These are phyloP conservation scores for Podargus strigoides DNA, from an alignment of 2,797 vertebrate genomes.

Conservation along the genomic window DNA sequence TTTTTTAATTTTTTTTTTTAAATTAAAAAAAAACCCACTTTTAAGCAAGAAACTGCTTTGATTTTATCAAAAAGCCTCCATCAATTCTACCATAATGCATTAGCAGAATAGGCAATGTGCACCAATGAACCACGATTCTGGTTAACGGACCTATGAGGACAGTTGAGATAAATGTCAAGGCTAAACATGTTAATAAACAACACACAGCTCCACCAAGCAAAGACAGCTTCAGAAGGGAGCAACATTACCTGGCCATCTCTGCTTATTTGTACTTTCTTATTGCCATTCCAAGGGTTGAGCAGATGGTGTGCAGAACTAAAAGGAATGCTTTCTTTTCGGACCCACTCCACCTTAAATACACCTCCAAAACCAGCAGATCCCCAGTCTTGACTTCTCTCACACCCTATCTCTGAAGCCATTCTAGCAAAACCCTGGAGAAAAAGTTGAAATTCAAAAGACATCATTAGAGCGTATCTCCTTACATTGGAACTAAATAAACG, in stretches of 20 bases:
- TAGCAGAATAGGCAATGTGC: background rate
- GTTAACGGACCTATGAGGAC: background rate
- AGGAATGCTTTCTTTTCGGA: conserved; percentile 83
- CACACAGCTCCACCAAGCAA: background rate
- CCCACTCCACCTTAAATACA: conserved; percentile 90
- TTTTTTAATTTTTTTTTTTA: background rate
- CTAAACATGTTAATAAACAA: background rate
- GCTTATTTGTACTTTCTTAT: conserved; percentile 92
- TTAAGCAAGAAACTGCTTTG: background rate
- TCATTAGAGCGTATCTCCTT: background rate
- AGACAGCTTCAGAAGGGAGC: background rate
- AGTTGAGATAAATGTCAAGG: background rate
- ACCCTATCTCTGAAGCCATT: conserved; percentile 84
- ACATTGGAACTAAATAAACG: background rate
- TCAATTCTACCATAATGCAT: background rate
- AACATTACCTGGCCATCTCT: conserved; percentile 88
- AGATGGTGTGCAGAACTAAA: conserved; percentile 86
- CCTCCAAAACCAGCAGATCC: conserved; percentile 84
- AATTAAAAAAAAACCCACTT: too few species aligned
- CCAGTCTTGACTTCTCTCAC: conserved; percentile 86
- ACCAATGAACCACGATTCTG: background rate
- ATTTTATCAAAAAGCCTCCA: background rate
- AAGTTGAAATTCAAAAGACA: background rate
- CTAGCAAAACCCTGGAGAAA: conserved; percentile 85
- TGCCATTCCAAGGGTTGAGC: conserved; percentile 91